phyloP scores from a whole-genome alignment of 2,888 invertebrate species.

The Eremobia ochroleuca region DNA sequence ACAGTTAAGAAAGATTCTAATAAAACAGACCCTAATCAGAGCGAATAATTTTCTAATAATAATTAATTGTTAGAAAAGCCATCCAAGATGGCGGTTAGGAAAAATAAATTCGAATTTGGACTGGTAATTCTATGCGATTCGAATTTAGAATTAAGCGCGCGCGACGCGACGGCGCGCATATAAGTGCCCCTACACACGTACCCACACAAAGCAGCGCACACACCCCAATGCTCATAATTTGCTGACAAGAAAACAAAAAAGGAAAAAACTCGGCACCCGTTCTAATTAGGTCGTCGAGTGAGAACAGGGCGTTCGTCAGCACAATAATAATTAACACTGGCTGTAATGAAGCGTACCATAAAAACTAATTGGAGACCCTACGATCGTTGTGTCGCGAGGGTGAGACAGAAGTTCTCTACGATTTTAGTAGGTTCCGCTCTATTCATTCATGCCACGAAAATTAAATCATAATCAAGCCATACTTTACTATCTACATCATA shows the following conservation, averaged over 20 bases:
- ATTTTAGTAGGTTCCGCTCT: slow-evolving; percentile 69
- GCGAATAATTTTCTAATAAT: slow-evolving; percentile 21
- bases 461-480: slow-evolving; percentile 56
- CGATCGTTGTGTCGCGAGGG: slow-evolving; percentile 80
- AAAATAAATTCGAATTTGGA: slow-evolving; percentile 59
- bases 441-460: slow-evolving; percentile 51
- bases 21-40: slow-evolving; percentile 22
- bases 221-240: slow-evolving; percentile 85
- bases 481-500: slow-evolving; percentile 38
- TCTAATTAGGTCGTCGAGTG: slow-evolving; percentile 90
- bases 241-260: slow-evolving; percentile 87
- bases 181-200: slow-evolving; percentile 77
- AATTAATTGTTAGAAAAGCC: slow-evolving; percentile 7
- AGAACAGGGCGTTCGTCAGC: slow-evolving; percentile 89
- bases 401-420: slow-evolving; percentile 74
- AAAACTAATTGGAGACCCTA: slow-evolving; percentile 90
- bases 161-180: slow-evolving; percentile 69
- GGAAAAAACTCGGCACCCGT: slow-evolving; percentile 81
- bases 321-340: slow-evolving; percentile 91
- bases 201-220: slow-evolving; percentile 76
- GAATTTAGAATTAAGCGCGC: slow-evolving; percentile 69
- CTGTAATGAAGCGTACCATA: slow-evolving; percentile 90
- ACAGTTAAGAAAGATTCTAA: slow-evolving; percentile 1
- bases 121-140: slow-evolving; percentile 68
- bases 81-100: slow-evolving; percentile 41